Conservation (phyloP, 2,113 vertebrate genomes). For the Psephotus haematonotus region DNA sequence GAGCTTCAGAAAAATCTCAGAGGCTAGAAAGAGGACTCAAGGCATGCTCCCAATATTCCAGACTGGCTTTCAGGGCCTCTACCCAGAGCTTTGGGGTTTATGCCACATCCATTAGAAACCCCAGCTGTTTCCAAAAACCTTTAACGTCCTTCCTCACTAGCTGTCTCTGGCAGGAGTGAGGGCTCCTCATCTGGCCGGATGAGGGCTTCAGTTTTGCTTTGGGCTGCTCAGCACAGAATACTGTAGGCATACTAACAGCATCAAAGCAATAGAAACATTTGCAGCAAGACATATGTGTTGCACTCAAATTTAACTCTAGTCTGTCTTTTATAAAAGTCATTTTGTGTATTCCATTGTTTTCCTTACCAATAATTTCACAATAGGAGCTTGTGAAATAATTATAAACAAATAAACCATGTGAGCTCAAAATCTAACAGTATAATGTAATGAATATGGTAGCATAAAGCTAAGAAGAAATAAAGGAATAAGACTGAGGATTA, state of each 20-base stretch:
- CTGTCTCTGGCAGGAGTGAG: neutral
- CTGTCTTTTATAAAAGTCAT: neutral
- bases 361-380: neutral
- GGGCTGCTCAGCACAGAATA: neutral
- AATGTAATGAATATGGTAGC: neutral
- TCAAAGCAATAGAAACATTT: neutral
- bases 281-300: neutral
- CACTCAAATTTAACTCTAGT: neutral
- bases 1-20: neutral
- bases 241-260: neutral
- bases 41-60: neutral
- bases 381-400: neutral
- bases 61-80: neutral
- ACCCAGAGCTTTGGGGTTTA: neutral
- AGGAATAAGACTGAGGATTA: neutral
- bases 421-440: neutral
- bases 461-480: neutral
- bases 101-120: neutral
- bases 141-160: neutral
- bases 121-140: neutral
- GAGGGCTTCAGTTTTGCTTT: neutral
- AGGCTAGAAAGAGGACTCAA: neutral
- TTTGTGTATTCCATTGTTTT: neutral
- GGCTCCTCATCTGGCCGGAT: neutral
- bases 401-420: neutral